Base-by-base conservation (phyloP, 2,888 invertebrate species). In the Apodemia zela region DNA sequence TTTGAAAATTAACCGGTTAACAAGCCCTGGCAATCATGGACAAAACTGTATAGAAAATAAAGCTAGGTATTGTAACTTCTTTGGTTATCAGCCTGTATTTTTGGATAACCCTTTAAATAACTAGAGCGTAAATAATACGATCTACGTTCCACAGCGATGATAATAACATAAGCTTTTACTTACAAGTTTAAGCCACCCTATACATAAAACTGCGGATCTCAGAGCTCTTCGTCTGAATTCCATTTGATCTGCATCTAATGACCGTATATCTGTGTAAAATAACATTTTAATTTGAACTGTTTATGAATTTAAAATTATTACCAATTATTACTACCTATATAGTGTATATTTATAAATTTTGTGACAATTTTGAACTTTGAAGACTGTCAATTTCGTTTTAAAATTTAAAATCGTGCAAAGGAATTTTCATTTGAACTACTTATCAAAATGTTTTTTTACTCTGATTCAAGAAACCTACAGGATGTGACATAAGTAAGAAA, bases 131-230 rank as follows among this genome's bases (percentile, higher is more conserved):
- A 29, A 2, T 29, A 57, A 57, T 29, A 15, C 57, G 57, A 25
- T 25, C n/a, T 15, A 1, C 29, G 21, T 51, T 51, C 21, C 21
- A 21, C 15, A 29, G 57, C 29, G n/a, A 29, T 29, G 29, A 57
- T 21, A 57, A 57, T 57, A 57, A 57, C 57, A 29, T 25, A 8
- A 29, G 54, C 54, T 6, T 54, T 57, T 57, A 77, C 84, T 77
- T 73, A 73, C 85, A 66, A 81, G 64, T 78, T 82, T 85, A 2
- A 80, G 47, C 81, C 83, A 84, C 33, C 80, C 84, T 25, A 84
- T 72, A 68, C 80, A 82, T 59, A 84, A 71, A 6, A 82, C 75
- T 6, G 80, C 79, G 18, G 83, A 77, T 3, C 79, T 71, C 7
- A 85, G 69, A 3, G 77, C 75, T 42, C 66, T 69, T 49, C 69